Conservation (phyloP, 2,797 vertebrate species). For the Mus caroli region DNA sequence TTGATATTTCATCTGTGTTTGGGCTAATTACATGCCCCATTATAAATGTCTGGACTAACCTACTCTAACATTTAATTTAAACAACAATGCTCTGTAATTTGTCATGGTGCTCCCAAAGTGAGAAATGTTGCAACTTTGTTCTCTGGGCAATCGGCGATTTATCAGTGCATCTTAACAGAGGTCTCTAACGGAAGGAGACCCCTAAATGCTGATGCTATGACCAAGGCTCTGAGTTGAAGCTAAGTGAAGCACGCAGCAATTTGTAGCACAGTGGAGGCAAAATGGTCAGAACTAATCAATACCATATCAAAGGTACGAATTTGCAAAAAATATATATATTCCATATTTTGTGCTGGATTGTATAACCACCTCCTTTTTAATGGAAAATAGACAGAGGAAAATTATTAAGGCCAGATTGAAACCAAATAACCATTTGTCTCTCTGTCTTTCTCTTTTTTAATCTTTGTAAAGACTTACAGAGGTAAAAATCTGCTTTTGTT, state of each 20-base stretch:
- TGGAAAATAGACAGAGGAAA: constrained; percentile 74
- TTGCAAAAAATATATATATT: constrained; percentile 51
- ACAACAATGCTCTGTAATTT: constrained; percentile 83
- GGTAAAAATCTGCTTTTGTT: constrained; percentile 82
- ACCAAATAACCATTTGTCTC: constrained; percentile 78
- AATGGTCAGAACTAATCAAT: constrained; percentile 69
- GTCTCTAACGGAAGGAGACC: constrained; percentile 23
- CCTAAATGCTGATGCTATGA: constrained; percentile 3
- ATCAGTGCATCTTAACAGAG: constrained; percentile 73
- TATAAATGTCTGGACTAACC: constrained; percentile 82
- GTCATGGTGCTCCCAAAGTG: constrained; percentile 69
- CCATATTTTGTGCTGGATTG: constrained; percentile 13
- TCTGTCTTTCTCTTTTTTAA: constrained; percentile 62
- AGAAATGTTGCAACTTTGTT: constrained; percentile 82
- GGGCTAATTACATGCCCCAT: constrained; percentile 84
- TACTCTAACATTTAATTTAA: constrained; percentile 85
- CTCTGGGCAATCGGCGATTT: constrained; percentile 76
- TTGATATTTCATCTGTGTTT: constrained; percentile 78
- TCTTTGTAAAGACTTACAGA: constrained; percentile 75
- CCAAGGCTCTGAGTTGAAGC: background rate
- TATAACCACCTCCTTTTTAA: constrained; percentile 57
- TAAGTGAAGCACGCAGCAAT: background rate
- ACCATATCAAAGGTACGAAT: constrained; percentile 60
- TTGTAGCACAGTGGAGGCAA: constrained; percentile 36
- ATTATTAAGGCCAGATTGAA: constrained; percentile 83